These are phyloP conservation scores for Cnemophilus loriae DNA, from an alignment of 2,113 vertebrate species.

Conservation along the genomic window DNA sequence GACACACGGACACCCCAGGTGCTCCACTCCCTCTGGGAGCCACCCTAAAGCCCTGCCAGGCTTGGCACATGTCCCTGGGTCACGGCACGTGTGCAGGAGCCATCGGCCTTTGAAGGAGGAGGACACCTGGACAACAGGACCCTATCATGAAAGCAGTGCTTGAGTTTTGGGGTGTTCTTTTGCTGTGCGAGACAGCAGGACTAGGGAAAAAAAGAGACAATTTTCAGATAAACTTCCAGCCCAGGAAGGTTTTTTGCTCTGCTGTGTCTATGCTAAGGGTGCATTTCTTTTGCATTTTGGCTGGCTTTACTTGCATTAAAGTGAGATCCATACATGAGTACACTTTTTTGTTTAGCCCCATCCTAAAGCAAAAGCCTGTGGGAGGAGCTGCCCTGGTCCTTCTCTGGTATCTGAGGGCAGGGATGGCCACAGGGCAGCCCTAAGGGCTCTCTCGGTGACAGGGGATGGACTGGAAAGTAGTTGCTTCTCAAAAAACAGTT, in stretches of 20 bases:
- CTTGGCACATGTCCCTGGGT: neutral
- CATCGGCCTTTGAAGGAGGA: neutral
- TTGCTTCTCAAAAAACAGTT: neutral
- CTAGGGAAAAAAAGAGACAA: neutral
- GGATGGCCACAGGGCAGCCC: neutral
- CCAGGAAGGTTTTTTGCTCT: neutral
- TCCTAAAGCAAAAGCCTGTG: neutral
- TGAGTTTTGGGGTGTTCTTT: neutral
- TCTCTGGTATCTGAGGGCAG: neutral
- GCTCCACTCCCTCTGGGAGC: neutral
- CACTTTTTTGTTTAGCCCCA: neutral
- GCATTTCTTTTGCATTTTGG: neutral
- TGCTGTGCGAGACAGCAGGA: neutral
- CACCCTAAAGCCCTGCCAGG: neutral
- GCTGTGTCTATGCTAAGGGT: neutral
- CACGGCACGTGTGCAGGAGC: neutral
- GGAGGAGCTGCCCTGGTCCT: neutral
- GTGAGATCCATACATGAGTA: accelerated
- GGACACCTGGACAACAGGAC: neutral
- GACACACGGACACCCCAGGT: neutral
- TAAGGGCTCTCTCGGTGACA: neutral
- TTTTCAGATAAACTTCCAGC: neutral
- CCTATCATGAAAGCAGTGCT: neutral
- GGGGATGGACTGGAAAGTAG: neutral
- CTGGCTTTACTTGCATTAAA: neutral